Percentiles rank a stretch among this genome's conserved stretches.
Evolutionary conservation across 2,888 invertebrate genomes (phyloP).

Genomic region (Ceriagrion tenellum): DNA sequence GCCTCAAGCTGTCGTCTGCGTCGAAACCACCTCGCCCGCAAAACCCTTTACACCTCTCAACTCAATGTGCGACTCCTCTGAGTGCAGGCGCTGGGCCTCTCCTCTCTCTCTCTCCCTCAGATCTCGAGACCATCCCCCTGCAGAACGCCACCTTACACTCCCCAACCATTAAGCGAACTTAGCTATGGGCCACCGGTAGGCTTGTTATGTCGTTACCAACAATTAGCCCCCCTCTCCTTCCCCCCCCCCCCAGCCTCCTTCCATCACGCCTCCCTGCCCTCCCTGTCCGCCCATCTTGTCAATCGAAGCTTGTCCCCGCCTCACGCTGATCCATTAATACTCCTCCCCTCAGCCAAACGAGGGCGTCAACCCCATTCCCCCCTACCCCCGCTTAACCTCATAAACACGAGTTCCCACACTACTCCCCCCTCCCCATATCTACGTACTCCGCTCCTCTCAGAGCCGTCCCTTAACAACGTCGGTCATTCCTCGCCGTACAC

Average conservation of each 20-base stretch:
- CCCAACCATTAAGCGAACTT: conserved; percentile 53
- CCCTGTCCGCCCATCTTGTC: not conserved
- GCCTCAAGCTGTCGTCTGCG: not conserved
- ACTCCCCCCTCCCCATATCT: not conserved
- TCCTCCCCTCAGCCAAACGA: not conserved
- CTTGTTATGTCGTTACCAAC: conserved; percentile 60
- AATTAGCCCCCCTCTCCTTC: conserved; percentile 34
- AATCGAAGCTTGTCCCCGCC: not conserved
- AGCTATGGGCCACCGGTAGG: conserved; percentile 53
- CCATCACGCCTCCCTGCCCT: not conserved
- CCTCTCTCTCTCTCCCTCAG: not conserved
- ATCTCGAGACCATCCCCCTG: not conserved
- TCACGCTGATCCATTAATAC: conserved; percentile 5
- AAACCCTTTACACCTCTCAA: not conserved
- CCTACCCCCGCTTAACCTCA: not conserved
- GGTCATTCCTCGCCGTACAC: not conserved
- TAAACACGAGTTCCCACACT: not conserved
- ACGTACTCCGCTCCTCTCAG: not conserved
- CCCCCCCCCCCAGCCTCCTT: not conserved
- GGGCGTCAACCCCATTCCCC: not conserved
- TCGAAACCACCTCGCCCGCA: not conserved
- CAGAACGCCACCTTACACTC: not conserved
- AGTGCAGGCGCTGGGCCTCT: too few species aligned
- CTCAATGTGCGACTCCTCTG: not conserved
- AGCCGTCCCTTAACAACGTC: not conserved